phyloP scores from a whole-genome alignment of 2,797 vertebrate genomes.

The Premnoplex brunnescens region DNA sequence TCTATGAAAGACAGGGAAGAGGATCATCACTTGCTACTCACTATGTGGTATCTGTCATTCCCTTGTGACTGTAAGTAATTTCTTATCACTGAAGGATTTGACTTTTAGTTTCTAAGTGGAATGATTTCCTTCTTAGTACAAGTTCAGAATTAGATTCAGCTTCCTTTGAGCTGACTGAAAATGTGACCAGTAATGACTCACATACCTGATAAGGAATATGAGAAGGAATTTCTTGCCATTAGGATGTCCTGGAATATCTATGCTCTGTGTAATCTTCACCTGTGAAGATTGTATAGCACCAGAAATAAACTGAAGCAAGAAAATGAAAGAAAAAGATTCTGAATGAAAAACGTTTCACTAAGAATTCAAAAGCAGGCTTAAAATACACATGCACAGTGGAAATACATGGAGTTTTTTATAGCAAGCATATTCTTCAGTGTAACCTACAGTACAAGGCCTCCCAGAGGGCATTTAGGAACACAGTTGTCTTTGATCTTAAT shows the following conservation, averaged over 20 bases:
- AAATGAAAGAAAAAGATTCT: background rate
- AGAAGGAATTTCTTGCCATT: background rate
- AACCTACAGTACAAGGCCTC: background rate
- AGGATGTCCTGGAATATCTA: background rate
- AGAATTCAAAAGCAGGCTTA: background rate
- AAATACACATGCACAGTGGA: background rate
- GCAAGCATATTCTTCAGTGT: background rate
- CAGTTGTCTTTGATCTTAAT: background rate
- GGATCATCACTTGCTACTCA: background rate
- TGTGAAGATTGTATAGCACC: background rate
- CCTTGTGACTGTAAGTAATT: background rate
- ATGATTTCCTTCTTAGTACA: background rate
- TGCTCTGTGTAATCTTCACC: background rate
- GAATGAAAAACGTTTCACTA: background rate
- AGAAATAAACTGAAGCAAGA: background rate
- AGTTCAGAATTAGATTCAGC: background rate
- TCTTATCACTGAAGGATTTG: background rate
- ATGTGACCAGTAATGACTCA: background rate
- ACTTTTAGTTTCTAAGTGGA: background rate
- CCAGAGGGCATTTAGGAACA: background rate
- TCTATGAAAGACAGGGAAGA: background rate
- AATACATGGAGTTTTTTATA: background rate
- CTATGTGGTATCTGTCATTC: background rate
- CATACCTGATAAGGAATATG: background rate
- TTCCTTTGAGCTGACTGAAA: background rate